phyloP scores from a whole-genome alignment of 2,888 invertebrate genomes.

The Amblyteles armatorius region DNA sequence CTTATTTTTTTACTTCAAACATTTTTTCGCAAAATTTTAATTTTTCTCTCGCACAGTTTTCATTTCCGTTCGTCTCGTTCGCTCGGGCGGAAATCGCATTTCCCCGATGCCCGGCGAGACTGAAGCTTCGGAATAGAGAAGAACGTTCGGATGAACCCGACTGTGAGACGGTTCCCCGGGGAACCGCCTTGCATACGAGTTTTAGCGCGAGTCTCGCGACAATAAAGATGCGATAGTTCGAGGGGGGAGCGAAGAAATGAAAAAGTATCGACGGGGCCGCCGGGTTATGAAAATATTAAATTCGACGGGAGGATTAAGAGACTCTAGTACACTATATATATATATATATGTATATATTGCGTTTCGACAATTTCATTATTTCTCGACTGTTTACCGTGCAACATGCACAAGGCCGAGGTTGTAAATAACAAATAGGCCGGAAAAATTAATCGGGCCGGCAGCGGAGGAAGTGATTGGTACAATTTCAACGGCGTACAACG shows the following conservation, averaged over 20 bases:
- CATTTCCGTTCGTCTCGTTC: conserved; percentile 12
- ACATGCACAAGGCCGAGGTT: not conserved
- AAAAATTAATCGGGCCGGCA: conserved; percentile 44
- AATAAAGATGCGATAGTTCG: conserved; percentile 23
- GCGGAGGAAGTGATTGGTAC: conserved; percentile 33
- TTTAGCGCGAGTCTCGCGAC: conserved; percentile 12
- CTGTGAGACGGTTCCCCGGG: conserved; percentile 11
- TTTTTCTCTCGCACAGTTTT: conserved; percentile 7
- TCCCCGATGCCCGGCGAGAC: conserved; percentile 4
- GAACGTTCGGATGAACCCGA: conserved; percentile 10
- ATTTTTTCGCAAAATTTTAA: not conserved
- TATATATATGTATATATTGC: not conserved
- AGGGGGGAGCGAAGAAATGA: not conserved
- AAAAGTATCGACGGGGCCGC: conserved; percentile 2
- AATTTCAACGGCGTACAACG: conserved; percentile 33
- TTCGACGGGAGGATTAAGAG: not conserved
- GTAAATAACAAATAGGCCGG: conserved; percentile 49
- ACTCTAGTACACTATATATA: not conserved
- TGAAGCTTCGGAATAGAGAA: not conserved
- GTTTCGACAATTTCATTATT: conserved; percentile 6
- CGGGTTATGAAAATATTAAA: conserved; percentile 6
- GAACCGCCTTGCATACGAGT: conserved; percentile 2
- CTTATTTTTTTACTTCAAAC: not conserved
- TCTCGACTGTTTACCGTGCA: not conserved
- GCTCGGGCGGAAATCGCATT: conserved; percentile 39